Evolutionary conservation across 2,113 vertebrate species (phyloP).

Genomic region (Tupaia tana): DNA sequence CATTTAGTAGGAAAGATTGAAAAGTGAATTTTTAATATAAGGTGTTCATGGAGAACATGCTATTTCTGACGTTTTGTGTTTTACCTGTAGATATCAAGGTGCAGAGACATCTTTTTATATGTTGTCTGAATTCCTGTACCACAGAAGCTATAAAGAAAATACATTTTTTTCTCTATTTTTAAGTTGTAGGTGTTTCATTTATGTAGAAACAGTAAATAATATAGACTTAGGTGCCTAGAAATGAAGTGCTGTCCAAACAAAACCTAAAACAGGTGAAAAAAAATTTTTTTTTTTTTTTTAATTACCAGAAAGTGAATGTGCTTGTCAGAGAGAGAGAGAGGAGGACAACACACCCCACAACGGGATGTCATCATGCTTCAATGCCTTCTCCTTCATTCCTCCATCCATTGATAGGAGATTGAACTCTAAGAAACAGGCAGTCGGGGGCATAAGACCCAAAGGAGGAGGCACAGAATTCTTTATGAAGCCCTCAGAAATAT

Average conservation of each 20-base stretch:
- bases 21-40: background rate
- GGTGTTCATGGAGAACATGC: background rate
- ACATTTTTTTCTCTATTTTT: too few relatives aligned
- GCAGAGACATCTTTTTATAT: background rate
- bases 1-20: background rate
- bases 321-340: too few relatives aligned
- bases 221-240: background rate
- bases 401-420: too few relatives aligned
- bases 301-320: too few relatives aligned
- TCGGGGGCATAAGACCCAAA: too few relatives aligned
- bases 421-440: too few relatives aligned
- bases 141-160: background rate
- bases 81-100: background rate
- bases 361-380: too few relatives aligned
- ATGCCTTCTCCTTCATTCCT: too few relatives aligned
- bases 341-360: too few relatives aligned
- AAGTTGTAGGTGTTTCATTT: background rate
- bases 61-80: background rate
- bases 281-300: too few relatives aligned
- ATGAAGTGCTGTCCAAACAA: background rate
- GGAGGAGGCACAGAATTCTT: background rate
- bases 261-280: background rate
- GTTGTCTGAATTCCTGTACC: background rate
- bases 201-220: background rate
- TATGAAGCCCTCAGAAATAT: background rate